Conservation (phyloP, 2,797 vertebrate species). For the Tolypeutes matacus region DNA sequence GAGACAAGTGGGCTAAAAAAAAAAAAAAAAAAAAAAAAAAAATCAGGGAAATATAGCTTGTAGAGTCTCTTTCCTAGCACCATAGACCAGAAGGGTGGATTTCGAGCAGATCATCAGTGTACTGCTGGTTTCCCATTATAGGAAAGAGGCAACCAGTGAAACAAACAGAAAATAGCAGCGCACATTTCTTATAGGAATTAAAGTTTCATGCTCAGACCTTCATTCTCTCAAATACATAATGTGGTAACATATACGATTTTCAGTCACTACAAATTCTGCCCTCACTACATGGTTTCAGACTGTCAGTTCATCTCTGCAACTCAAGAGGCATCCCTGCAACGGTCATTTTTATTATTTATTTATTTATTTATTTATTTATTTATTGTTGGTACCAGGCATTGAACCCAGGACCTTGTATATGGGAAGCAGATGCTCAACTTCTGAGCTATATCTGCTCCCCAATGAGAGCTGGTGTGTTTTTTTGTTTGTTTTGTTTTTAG, state of each 20-base stretch:
- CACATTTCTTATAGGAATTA: not conserved
- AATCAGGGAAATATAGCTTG: not conserved
- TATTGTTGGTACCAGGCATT: not conserved
- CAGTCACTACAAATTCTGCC: not conserved
- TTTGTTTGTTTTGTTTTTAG: too few relatives aligned
- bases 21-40: not conserved
- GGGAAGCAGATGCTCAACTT: too few relatives aligned
- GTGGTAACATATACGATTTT: not conserved
- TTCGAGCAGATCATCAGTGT: accelerated
- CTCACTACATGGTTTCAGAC: not conserved
- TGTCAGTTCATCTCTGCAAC: not conserved
- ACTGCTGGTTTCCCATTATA: not conserved
- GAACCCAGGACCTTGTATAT: too few relatives aligned
- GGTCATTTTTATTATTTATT: not conserved
- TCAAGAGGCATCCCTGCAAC: not conserved
- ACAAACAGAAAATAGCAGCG: not conserved
- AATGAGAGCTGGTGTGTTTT: too few relatives aligned
- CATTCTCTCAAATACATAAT: not conserved
- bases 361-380: too few relatives aligned
- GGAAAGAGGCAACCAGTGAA: not conserved
- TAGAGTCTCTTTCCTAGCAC: not conserved
- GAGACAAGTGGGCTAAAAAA: not conserved
- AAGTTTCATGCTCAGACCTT: not conserved
- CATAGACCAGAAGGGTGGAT: not conserved
- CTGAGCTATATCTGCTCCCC: too few relatives aligned